Evolutionary conservation across 2,888 invertebrate species (phyloP).

Genomic region (Euclidia mi): DNA sequence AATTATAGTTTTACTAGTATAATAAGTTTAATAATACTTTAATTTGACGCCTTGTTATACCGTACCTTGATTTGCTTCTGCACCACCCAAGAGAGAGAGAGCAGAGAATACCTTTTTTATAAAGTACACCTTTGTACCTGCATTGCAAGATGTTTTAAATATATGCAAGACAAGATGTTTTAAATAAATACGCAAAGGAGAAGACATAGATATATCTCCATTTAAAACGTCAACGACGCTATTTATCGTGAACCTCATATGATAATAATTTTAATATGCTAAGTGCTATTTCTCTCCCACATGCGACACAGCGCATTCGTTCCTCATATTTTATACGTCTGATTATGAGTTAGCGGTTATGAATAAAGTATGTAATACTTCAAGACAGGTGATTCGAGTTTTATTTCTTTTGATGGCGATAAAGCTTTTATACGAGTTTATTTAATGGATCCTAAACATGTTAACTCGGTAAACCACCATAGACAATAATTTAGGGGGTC

Average conservation of each 20-base stretch:
- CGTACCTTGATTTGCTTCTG: too few relatives aligned
- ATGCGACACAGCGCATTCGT: not conserved
- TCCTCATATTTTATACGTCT: slow-evolving; percentile 3
- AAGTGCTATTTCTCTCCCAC: slow-evolving; percentile 13
- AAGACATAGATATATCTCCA: not conserved
- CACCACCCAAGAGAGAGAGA: too few relatives aligned
- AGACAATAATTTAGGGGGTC: too few relatives aligned
- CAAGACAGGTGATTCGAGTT: not conserved
- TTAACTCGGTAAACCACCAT: too few relatives aligned
- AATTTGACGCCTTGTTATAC: too few relatives aligned
- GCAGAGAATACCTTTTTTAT: too few relatives aligned
- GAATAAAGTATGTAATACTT: not conserved
- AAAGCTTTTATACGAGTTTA: not conserved
- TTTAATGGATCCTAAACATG: too few relatives aligned
- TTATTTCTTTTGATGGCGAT: not conserved
- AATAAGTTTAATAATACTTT: too few relatives aligned
- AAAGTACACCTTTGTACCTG: too few relatives aligned
- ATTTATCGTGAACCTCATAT: slow-evolving; percentile 8
- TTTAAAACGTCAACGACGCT: not conserved
- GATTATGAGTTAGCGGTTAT: not conserved
- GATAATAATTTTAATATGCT: slow-evolving; percentile 23
- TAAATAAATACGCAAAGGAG: not conserved
- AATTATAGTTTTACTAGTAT: too few relatives aligned
- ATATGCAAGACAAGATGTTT: too few relatives aligned
- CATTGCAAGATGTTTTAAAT: too few relatives aligned